Evolutionary conservation across 2,797 vertebrate species (phyloP), one percentile per base, ranked within the genome.

Genomic region (Hemitrygon akajei): DNA sequence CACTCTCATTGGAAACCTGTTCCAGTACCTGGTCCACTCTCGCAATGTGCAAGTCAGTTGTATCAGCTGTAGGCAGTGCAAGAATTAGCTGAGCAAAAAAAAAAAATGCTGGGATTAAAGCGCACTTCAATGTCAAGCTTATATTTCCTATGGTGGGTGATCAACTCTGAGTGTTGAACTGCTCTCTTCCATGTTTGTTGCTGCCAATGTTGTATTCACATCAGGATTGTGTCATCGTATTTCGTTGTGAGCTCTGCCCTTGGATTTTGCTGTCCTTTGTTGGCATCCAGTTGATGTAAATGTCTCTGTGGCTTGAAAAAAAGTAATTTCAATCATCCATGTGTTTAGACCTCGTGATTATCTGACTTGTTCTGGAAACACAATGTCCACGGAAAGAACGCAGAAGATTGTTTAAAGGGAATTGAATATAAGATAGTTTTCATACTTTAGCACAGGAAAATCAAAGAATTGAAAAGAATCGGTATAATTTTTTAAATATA

Each of bases 271-370:
- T 69, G 60, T 18, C n/a, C 63, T 89, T 69, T 7, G 10, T 2
- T 69, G n/a, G 30, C 63, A 89, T 89, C 86, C 86, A 89, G 34
- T 89, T 89, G 60, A 37, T 18, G n/a, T 89, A 89, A 69, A 89
- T 89, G 60, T 89, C 60, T 20, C 63, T 89, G 86, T n/a, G n/a
- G 66, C 63, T 89, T 89, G 63, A 69, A 37, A 89, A 63, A 69
- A 89, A 60, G 69, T 9, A 89, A 37, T 89, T 34, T 89, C 60
- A 69, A 10, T 89, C n/a, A 2, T 37, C 66, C 66, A 25, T 37
- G 86, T 87, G 30, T 63, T 69, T 37, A 3, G 86, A 89, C 18
- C 18, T 89, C 69, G 34, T 16, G 2, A 30, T 60, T 86, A 14
- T 27, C 22, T 60, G 27, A 69, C 22, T 89, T n/a, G 11, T 10